A percentile compares a stretch with the other conserved stretches of the same genome.
Evolutionary conservation across 2,888 invertebrate genomes (phyloP).

Genomic region (Cheilosia scutellata): DNA sequence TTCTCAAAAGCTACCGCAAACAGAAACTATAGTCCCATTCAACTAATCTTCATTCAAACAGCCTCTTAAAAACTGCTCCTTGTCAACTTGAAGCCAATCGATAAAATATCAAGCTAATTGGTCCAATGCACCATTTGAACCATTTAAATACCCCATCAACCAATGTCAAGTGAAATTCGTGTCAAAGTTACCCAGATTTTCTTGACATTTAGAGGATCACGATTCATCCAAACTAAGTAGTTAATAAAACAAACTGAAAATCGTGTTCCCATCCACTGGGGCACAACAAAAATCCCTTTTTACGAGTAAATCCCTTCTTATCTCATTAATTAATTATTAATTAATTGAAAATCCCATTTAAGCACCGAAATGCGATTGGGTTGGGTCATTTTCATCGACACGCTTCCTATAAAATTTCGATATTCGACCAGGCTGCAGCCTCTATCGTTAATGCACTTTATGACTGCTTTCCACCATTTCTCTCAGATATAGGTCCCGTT

Average conservation of each 20-base stretch:
- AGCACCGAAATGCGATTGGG: constrained; percentile 56
- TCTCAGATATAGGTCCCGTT: constrained; percentile 24
- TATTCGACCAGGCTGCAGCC: constrained; percentile 21
- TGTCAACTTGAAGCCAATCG: not conserved
- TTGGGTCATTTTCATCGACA: constrained; percentile 61
- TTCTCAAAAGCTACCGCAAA: not conserved
- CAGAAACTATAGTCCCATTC: not conserved
- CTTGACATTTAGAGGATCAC: constrained; percentile 14
- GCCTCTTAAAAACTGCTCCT: not conserved
- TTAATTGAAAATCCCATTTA: constrained; percentile 70
- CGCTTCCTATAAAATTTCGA: constrained; percentile 38
- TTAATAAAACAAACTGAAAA: constrained; percentile 43
- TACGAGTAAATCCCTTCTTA: constrained; percentile 41
- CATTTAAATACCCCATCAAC: constrained; percentile 12
- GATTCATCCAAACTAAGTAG: constrained; percentile 11
- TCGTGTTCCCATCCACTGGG: constrained; percentile 22
- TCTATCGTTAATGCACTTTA: constrained; percentile 66
- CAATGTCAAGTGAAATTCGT: constrained; percentile 7
- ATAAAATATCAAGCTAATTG: constrained; percentile 11
- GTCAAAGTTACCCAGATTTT: constrained; percentile 11
- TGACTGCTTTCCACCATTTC: constrained; percentile 42
- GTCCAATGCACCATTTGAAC: constrained; percentile 5
- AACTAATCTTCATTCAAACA: not conserved
- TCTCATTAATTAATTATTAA: constrained; percentile 70
- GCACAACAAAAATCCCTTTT: constrained; percentile 48